Evolutionary conservation across 64 coral and sea anemone species (phyloP).

Genomic region (Porites australiensis): DNA sequence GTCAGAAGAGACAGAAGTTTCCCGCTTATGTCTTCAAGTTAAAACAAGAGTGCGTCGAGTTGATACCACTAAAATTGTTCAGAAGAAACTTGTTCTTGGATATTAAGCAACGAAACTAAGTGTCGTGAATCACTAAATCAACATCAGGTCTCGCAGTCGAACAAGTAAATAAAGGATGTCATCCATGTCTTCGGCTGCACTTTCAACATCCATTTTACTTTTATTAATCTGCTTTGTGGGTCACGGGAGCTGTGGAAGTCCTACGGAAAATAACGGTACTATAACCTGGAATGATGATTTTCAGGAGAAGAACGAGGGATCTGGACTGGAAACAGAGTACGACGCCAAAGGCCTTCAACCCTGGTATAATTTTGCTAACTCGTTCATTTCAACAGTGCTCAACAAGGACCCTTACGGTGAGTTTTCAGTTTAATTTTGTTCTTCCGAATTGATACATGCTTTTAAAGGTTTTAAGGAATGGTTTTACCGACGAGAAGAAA

Average conservation of each 20-base stretch:
- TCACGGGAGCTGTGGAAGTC: not conserved
- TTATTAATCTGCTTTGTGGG: conserved; percentile 3
- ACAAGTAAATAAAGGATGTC: too few relatives aligned
- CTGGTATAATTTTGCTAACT: conserved; percentile 75
- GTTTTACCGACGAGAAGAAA: too few relatives aligned
- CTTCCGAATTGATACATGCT: too few relatives aligned
- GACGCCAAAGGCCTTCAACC: conserved; percentile 82
- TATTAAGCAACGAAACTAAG: not conserved
- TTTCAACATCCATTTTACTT: not conserved
- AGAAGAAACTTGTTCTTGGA: not conserved
- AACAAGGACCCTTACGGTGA: conserved; percentile 85
- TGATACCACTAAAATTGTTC: not conserved
- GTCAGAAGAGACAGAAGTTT: too few relatives aligned
- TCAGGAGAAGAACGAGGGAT: not conserved
- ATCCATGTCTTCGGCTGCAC: not conserved
- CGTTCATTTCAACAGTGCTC: conserved; percentile 80
- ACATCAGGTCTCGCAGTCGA: not conserved
- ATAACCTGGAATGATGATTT: conserved; percentile 22
- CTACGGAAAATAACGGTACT: not conserved
- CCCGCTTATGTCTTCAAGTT: too few relatives aligned
- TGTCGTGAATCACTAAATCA: not conserved
- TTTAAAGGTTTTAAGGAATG: too few relatives aligned
- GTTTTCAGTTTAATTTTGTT: not conserved
- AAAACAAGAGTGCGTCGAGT: not conserved
- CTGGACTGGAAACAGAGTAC: conserved; percentile 41